A percentile compares a stretch with the other conserved stretches of the same genome.
These are phyloP conservation scores for Dasypogon diadema DNA, from an alignment of 2,888 invertebrate species.

Conservation along the genomic window DNA sequence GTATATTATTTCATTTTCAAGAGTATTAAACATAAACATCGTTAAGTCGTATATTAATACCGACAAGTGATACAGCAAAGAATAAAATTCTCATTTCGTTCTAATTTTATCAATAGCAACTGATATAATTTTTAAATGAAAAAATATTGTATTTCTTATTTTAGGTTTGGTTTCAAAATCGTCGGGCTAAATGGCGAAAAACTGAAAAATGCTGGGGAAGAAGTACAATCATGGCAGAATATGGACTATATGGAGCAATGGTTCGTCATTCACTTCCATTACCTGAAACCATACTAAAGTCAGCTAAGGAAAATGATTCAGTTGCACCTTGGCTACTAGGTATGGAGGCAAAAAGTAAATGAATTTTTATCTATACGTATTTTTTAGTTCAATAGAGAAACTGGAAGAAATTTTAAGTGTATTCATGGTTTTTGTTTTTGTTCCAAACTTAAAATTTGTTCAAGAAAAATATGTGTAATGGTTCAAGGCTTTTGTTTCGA, in stretches of 20 bases:
- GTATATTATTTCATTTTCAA: too few relatives aligned
- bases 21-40: too few relatives aligned
- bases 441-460: slow-evolving; percentile 36
- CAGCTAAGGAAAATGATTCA: slow-evolving; percentile 95
- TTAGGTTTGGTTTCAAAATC: slow-evolving; percentile 96
- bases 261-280: slow-evolving; percentile 98
- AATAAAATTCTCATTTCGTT: too few relatives aligned
- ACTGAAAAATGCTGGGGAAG: slow-evolving; percentile 99
- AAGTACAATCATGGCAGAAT: slow-evolving; percentile 99
- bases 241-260: slow-evolving; percentile 99
- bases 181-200: slow-evolving; percentile 99
- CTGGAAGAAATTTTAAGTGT: slow-evolving; percentile 43
- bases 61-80: too few relatives aligned
- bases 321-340: slow-evolving; percentile 99
- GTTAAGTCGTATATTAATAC: too few relatives aligned
- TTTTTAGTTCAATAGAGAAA: background rate
- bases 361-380: slow-evolving; percentile 60
- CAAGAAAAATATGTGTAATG: background rate
- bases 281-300: slow-evolving; percentile 98
- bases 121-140: too few relatives aligned
- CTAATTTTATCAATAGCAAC: too few relatives aligned
- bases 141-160: slow-evolving; percentile 63
- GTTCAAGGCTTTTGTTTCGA: background rate
- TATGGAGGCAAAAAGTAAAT: slow-evolving; percentile 73
- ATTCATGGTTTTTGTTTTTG: too few relatives aligned